These are phyloP conservation scores for Euproctis similis DNA, from an alignment of 2,888 invertebrate species.

Conservation along the genomic window DNA sequence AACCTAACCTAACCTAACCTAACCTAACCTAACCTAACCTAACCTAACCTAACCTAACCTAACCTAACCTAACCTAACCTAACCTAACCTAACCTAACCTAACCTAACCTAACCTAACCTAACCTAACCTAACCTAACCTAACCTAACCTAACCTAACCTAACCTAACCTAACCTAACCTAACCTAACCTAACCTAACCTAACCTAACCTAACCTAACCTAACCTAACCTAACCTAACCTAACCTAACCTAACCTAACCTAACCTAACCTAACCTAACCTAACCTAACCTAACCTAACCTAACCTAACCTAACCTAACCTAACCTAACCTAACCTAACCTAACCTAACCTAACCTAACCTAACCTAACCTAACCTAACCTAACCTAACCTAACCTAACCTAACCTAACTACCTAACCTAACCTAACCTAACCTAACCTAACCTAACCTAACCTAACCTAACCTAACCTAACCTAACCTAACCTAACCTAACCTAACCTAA, in stretches of 20 bases:
- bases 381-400: no score
- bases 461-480: no score
- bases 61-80: conserved; percentile 4
- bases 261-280: conserved; percentile 11
- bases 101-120: conserved; percentile 5
- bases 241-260: conserved; percentile 11
- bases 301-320: conserved; percentile 17
- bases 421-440: no score
- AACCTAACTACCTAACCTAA: no score
- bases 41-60: conserved; percentile 4
- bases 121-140: no score
- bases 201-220: conserved; percentile 12
- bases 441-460: no score
- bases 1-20: conserved; percentile 4
- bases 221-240: conserved; percentile 11
- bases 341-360: no score
- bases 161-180: conserved; percentile 7
- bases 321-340: no score
- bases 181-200: conserved; percentile 10
- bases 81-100: conserved; percentile 4
- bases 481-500: no score
- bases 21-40: conserved; percentile 4
- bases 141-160: no score
- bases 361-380: no score
- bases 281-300: conserved; percentile 12